A percentile compares a stretch with the other conserved stretches of the same genome.
Conservation (phyloP, 2,113 vertebrate species). For the Lepisosteus oculatus region DNA sequence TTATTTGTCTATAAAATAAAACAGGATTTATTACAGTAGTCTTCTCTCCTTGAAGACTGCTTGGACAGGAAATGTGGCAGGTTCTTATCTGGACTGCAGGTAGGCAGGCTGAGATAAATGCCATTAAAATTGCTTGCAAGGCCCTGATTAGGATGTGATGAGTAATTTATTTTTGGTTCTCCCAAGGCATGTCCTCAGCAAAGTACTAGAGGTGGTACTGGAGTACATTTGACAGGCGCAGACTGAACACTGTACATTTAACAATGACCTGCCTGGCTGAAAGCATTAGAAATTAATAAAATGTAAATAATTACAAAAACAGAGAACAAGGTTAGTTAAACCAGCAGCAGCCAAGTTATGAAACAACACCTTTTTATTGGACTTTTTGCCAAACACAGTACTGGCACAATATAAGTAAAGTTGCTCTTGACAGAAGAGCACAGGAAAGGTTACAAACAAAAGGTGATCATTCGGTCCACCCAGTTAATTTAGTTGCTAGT, state of each 20-base stretch:
- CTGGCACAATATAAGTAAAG: no score
- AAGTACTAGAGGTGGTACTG: neutral
- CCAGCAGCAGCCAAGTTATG: no score
- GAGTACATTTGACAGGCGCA: neutral
- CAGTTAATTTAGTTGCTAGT: no score
- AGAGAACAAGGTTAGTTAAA: no score
- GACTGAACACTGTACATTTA: neutral
- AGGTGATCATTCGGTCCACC: no score
- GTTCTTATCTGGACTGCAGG: slow-evolving; percentile 55
- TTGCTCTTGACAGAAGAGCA: no score
- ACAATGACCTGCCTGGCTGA: neutral
- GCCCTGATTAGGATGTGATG: neutral
- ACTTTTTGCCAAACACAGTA: no score
- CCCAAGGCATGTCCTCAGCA: neutral
- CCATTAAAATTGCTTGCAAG: neutral
- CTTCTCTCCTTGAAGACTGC: slow-evolving; percentile 67
- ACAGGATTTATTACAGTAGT: slow-evolving; percentile 70
- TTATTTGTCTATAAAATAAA: slow-evolving; percentile 89
- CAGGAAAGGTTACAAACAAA: no score
- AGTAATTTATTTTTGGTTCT: neutral
- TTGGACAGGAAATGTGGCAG: slow-evolving; percentile 63
- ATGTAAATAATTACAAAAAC: no score
- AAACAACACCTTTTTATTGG: no score
- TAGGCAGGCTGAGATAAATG: slow-evolving; percentile 2
- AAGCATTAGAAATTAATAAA: neutral